Evolutionary conservation across 2,888 invertebrate genomes (phyloP), one percentile per base, ranked within the genome.

Genomic region (Pterostichus madidus): DNA sequence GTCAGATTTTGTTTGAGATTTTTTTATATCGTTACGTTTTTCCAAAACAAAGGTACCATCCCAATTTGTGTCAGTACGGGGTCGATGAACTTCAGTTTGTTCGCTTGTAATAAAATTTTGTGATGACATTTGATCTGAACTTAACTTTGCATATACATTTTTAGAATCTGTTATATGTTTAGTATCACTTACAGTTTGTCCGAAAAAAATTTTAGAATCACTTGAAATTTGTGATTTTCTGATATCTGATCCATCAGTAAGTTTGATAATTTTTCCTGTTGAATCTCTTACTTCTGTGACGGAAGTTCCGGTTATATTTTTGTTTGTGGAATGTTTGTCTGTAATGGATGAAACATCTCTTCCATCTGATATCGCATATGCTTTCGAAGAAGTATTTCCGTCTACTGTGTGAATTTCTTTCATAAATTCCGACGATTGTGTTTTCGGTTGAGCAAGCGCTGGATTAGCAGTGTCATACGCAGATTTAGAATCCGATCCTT

Each of bases 401-500:
- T 90, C 90, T 24, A 90, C 86, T 82, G 89, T 89, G 80, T 90
- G 89, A 17, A 89, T 84, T 84, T 90, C 89, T 87, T 91, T 83
- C 87, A 89, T 87, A 89, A 87, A 88, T 90, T 91, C 87, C 86
- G 91, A 85, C 89, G 91, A 88, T 90, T 91, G 88, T 88, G 87
- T 88, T 86, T 89, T 87, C 0, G 90, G 89, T 84, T 88, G 84
- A 71, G 84, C 84, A 44, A 89, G 85, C 73, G 93, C 93, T 83
- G 91, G 91, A 86, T 92, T 91, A 2, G 91, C 92, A 5, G 92
- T 91, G 85, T 93, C 93, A 86, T 91, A 93, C 56, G 91, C 91
- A 5, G 92, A 91, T 85, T 91, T 90, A 88, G 91, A 91, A 76
- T 93, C 92, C 84, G 91, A 91, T 83, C 91, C 91, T 86, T 92